Base-by-base conservation (phyloP, 2,797 vertebrate genomes). In the Oophaga sylvatica region DNA sequence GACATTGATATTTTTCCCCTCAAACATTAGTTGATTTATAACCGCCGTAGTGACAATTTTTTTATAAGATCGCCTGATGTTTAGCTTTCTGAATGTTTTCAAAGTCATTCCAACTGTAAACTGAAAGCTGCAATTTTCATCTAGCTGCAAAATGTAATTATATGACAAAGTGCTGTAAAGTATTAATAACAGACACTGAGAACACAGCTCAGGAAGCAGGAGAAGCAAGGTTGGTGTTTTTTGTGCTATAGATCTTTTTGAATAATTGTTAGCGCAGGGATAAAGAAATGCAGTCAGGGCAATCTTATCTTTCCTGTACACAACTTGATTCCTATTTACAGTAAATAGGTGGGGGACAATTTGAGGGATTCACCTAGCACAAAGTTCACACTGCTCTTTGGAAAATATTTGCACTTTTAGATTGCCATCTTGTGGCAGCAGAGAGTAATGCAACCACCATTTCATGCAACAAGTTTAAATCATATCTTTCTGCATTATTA, bases 401-500 rank as follows among this genome's bases (percentile, higher is more conserved):
- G 78, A 79, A 35, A 59, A 79, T 70, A 86, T 89, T 83, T 80
- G 84, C 31, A 73, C 84, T 63, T 89, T 83, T 57, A 86, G 71
- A 89, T 83, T 89, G 84, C 88, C 88, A 89, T 89, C 88, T 89
- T 86, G 88, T 89, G 88, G 88, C 59, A 83, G 13, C 73, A 86
- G 79, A 79, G 56, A 83, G 79, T 83, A 89, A 65, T 20, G 79
- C 62, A 68, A 56, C 62, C 73, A 73, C 15, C 15, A 83, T 86
- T 63, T 77, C 17, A 77, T 16, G 31, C 60, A 81, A 68, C 81
- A 77, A 62, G 48, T 70, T 26, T 53, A 71, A 31, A 71, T 70
- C 22, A 70, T 48, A 26, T 15, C 70, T 15, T 62, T 63, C 8
- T 53, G 17, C 13, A 9, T 26, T 65, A 45, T 81, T 45, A 3